Evolutionary conservation across 2,113 vertebrate species (phyloP).

Genomic region (Poeciliopsis retropinna): DNA sequence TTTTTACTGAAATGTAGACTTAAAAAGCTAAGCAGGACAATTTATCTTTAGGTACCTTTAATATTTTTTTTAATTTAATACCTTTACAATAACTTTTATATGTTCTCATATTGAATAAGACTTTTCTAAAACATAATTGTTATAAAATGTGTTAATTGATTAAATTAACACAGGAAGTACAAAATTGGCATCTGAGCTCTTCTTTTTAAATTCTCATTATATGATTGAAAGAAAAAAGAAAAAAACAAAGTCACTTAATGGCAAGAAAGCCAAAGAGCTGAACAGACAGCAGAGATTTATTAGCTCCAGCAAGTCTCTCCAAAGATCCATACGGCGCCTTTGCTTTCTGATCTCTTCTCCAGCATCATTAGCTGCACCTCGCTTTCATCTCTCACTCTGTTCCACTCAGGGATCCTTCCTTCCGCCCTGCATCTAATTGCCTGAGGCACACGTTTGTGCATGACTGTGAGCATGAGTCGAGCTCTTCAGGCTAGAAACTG

Average conservation of each 20-base stretch:
- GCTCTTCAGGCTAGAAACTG: slow-evolving; percentile 11
- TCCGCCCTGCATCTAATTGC: slow-evolving; percentile 34
- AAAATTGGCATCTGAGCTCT: no score
- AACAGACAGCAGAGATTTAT: slow-evolving; percentile 8
- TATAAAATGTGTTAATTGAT: no score
- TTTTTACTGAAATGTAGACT: no score
- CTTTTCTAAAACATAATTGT: no score
- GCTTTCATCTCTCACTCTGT: slow-evolving; percentile 63
- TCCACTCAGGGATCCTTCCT: slow-evolving; percentile 59
- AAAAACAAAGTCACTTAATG: slow-evolving; percentile 22
- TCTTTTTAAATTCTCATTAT: no score
- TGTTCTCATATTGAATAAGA: no score
- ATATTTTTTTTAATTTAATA: no score
- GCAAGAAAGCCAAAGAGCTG: background rate
- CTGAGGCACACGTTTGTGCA: slow-evolving; percentile 18
- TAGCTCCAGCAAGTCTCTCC: slow-evolving; percentile 20
- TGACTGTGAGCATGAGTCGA: slow-evolving; percentile 9
- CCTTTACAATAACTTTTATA: no score
- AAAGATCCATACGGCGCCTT: slow-evolving; percentile 25
- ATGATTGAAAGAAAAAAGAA: slow-evolving; percentile 6
- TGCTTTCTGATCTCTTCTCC: slow-evolving; percentile 27
- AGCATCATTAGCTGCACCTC: slow-evolving; percentile 43
- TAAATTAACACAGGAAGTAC: no score
- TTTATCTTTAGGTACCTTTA: no score
- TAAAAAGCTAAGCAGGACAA: no score